Evolutionary conservation across 2,888 invertebrate species (phyloP).

Genomic region (Conomelus anceps): DNA sequence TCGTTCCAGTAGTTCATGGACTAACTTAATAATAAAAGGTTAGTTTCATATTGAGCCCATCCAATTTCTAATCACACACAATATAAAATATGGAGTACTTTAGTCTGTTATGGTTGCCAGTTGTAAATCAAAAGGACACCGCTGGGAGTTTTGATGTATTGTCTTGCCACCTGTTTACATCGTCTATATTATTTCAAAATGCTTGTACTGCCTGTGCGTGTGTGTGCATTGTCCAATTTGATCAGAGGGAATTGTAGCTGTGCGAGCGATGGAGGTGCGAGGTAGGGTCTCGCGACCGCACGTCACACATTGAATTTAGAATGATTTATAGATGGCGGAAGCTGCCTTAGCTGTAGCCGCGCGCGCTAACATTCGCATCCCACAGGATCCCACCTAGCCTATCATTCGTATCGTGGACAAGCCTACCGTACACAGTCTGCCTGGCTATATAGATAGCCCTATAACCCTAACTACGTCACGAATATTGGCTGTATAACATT

Average conservation of each 20-base stretch:
- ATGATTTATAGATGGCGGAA: background rate
- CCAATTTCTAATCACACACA: background rate
- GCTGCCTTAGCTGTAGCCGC: background rate
- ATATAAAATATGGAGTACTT: background rate
- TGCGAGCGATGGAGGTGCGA: too few species aligned
- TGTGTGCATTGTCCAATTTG: background rate
- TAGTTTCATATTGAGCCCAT: background rate
- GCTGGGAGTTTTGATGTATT: background rate
- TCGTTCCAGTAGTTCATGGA: background rate
- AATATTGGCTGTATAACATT: constrained; percentile 8
- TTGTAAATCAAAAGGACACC: background rate
- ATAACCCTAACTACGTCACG: constrained; percentile 4
- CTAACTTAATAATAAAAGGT: too few species aligned
- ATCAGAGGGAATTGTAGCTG: background rate
- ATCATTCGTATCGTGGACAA: too few species aligned
- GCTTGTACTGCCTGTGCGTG: too few species aligned
- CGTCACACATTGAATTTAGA: background rate
- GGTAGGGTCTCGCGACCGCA: background rate
- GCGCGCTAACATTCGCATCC: background rate
- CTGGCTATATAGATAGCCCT: too few species aligned
- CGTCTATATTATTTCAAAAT: background rate
- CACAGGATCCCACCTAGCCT: background rate
- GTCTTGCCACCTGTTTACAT: background rate
- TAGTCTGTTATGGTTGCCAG: background rate
- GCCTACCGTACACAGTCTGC: too few species aligned